Conservation (phyloP, 2,113 vertebrate genomes). For the Elephas maximus region DNA sequence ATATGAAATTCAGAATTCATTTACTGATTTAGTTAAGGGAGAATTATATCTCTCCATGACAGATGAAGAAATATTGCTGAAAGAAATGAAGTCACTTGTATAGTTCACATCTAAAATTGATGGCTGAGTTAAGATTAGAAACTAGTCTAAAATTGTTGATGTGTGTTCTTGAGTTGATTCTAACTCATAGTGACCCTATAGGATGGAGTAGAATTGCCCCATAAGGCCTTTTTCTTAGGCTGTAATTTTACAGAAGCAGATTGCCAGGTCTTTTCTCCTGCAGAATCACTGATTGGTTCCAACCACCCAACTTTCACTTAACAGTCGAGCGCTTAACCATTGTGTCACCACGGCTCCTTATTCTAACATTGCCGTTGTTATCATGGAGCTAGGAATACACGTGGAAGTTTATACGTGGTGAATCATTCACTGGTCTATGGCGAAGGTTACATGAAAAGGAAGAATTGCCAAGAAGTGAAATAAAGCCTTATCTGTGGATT, state of each 20-base stretch:
- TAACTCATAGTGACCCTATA: no score
- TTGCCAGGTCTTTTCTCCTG: no score
- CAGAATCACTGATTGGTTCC: not conserved
- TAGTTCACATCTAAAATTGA: not conserved
- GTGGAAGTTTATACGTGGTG: not conserved
- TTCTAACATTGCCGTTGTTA: not conserved
- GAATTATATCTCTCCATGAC: not conserved
- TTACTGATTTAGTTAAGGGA: not conserved
- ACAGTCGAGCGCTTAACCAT: no score
- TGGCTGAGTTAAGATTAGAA: not conserved
- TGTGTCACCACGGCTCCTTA: no score
- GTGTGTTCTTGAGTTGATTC: no score
- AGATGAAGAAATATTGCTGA: not conserved
- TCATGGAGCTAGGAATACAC: not conserved
- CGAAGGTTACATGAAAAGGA: not conserved
- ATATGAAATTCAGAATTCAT: not conserved
- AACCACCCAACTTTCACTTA: not conserved
- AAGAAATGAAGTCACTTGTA: not conserved
- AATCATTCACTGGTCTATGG: not conserved
- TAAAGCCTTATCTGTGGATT: accelerated
- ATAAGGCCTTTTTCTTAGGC: no score
- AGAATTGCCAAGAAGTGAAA: not conserved
- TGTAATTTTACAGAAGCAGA: no score
- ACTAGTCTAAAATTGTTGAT: not conserved
- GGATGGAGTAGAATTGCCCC: no score